Evolutionary conservation across 1,140 invertebrate species (phyloP).

Genomic region (Ceratina australensis): DNA sequence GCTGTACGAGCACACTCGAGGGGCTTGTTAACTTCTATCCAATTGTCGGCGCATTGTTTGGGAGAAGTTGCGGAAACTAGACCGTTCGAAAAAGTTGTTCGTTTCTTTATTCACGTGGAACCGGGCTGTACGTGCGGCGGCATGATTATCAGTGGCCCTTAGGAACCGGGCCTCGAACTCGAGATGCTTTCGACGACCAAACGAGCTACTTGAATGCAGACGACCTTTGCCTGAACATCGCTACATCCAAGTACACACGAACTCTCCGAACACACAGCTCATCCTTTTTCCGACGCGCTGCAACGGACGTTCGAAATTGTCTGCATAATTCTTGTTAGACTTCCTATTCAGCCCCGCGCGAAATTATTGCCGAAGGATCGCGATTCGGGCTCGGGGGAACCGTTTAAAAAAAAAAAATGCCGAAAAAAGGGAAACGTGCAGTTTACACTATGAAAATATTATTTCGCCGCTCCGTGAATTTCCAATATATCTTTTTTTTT

Average conservation of each 20-base stretch:
- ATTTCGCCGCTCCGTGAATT: too few species aligned
- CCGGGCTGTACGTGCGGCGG: conserved; percentile 27
- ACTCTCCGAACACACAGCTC: not conserved
- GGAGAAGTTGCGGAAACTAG: conserved; percentile 4
- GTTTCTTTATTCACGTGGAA: conserved; percentile 20
- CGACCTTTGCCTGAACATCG: not conserved
- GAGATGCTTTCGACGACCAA: conserved; percentile 41
- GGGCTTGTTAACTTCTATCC: not conserved
- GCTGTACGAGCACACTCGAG: conserved; percentile 2
- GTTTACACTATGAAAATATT: too few species aligned
- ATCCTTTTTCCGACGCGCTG: not conserved
- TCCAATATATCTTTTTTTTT: too few species aligned
- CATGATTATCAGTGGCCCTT: conserved; percentile 42
- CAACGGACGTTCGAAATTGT: not conserved
- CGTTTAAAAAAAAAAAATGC: too few species aligned
- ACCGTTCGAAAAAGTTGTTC: conserved; percentile 27
- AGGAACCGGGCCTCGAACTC: conserved; percentile 21
- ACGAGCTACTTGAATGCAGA: conserved; percentile 45
- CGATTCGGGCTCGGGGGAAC: too few species aligned
- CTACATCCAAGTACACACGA: conserved; percentile 5
- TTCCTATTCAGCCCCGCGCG: too few species aligned
- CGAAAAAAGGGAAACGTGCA: too few species aligned
- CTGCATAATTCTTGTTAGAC: not conserved
- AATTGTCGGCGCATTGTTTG: conserved; percentile 15
- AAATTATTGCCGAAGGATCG: too few species aligned